Base-by-base conservation (phyloP, 1,140 invertebrate genomes). In the Vollenhovia emeryi region DNA sequence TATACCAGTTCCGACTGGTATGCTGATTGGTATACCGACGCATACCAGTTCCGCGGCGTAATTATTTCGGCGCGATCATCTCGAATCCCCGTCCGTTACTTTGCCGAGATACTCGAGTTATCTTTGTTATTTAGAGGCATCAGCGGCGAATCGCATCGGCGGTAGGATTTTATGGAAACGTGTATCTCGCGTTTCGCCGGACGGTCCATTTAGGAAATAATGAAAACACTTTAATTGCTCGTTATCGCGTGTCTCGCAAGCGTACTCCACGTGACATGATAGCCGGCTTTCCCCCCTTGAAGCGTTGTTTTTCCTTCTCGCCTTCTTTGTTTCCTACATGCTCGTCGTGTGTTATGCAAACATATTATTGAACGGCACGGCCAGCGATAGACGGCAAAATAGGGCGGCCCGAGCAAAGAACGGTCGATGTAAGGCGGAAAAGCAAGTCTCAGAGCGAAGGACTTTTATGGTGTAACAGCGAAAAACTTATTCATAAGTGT, bases 191-290 rank as follows among this genome's bases (percentile, higher is more conserved):
- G 48, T 36, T 69, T 52, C 55, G 15, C 21, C 5, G 27, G 15
- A 52, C 27, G n/a, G 36, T 15, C 7, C n/a, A 87, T 50, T 27
- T 64, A 52, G 59, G 18, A 33, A 87, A 83, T 73, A 83, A 78
- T 4, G 62, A 87, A 87, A 84, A 84, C 66, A 88, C 21, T 87
- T 87, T 84, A 88, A 88, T 88, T 88, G 21, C 66, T 21, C 40
- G 48, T 88, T 88, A 88, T 88, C 87, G 11, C 21, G 27, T 27
- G 30, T 18, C 27, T n/a, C 30, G 52, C 45, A 79, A 48, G 62
- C 11, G 21, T 36, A 62, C 40, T 69, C 33, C 45, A 69, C 60
- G 62, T 52, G 76, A 79, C 62, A 79, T 27, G 76, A 79, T 79
- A 79, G 21, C 27, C 45, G 8, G 43, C 21, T 69, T 79, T 62